Percentiles rank a stretch among this genome's conserved stretches.
phyloP scores from a whole-genome alignment of 2,113 vertebrate genomes.

The Amblyopsis rosae region DNA sequence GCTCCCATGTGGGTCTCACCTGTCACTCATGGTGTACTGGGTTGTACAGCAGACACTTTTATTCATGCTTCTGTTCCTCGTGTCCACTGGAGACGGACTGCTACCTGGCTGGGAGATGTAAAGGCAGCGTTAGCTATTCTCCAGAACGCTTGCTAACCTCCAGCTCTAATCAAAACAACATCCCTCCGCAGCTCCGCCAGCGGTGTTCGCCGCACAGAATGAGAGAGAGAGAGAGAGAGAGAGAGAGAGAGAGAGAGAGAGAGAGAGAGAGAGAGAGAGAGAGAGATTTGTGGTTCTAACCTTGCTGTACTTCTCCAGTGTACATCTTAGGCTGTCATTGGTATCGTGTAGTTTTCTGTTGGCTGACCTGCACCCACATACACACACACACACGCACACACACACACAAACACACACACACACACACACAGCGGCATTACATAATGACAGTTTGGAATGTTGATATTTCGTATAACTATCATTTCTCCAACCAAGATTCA shows the following conservation, averaged over 20 bases:
- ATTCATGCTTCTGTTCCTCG: constrained; percentile 78
- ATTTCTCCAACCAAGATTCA: no score
- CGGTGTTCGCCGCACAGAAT: background rate
- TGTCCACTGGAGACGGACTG: constrained; percentile 71
- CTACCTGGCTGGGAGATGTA: constrained; percentile 77
- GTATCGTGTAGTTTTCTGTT: constrained; percentile 73
- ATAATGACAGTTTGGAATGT: no score
- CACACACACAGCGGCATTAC: constrained; percentile 11
- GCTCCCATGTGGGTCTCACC: constrained; percentile 70
- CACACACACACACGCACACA: background rate
- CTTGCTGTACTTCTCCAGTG: constrained; percentile 53
- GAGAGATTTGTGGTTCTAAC: constrained; percentile 26
- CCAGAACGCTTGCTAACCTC: no score
- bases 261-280: background rate
- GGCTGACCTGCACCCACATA: constrained; percentile 44
- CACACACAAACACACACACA: background rate
- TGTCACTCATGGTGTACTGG: constrained; percentile 75
- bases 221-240: background rate
- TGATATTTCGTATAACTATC: no score
- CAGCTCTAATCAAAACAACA: no score
- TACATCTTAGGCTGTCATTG: constrained; percentile 58
- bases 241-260: background rate
- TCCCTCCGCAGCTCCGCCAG: no score
- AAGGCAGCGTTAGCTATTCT: background rate
- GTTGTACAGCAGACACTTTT: constrained; percentile 81